Percentiles rank a stretch among this genome's conserved stretches.
Conservation (phyloP, 2,888 invertebrate species). For the Drosophila kuntzei region DNA sequence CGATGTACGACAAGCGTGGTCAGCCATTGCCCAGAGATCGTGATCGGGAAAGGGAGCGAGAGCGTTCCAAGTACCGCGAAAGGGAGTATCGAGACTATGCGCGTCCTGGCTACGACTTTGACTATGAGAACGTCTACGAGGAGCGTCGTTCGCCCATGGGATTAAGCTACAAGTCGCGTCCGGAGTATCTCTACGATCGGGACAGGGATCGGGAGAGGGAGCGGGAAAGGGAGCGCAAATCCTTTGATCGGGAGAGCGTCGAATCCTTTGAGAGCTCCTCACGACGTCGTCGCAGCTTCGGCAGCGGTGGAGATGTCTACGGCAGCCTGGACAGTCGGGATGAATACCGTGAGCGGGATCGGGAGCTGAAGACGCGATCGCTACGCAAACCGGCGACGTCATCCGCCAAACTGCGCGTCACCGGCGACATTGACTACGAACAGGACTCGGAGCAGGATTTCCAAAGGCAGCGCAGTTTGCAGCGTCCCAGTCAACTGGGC, state of each 20-base stretch:
- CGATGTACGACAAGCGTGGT: slow-evolving; percentile 85
- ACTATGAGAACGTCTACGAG: slow-evolving; percentile 85
- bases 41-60: slow-evolving; percentile 75
- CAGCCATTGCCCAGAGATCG: slow-evolving; percentile 67
- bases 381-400: slow-evolving; percentile 83
- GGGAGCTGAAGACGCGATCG: slow-evolving; percentile 83
- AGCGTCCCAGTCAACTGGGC: slow-evolving; percentile 81
- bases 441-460: slow-evolving; percentile 86
- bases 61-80: slow-evolving; percentile 81
- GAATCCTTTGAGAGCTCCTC: slow-evolving; percentile 85
- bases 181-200: slow-evolving; percentile 84
- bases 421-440: slow-evolving; percentile 86
- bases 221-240: slow-evolving; percentile 81
- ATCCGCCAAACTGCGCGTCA: slow-evolving; percentile 79
- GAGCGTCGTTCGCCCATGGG: slow-evolving; percentile 77
- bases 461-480: slow-evolving; percentile 82
- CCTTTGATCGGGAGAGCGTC: slow-evolving; percentile 85
- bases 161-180: slow-evolving; percentile 67
- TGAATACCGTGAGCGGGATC: slow-evolving; percentile 85
- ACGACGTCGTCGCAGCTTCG: slow-evolving; percentile 84
- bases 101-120: slow-evolving; percentile 84
- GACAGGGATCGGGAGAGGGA: slow-evolving; percentile 54
- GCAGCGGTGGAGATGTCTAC: slow-evolving; percentile 85
- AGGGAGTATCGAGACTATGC: slow-evolving; percentile 83
- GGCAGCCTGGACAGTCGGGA: slow-evolving; percentile 85